phyloP scores from a whole-genome alignment of 2,888 invertebrate genomes.

The Cenopis cana region DNA sequence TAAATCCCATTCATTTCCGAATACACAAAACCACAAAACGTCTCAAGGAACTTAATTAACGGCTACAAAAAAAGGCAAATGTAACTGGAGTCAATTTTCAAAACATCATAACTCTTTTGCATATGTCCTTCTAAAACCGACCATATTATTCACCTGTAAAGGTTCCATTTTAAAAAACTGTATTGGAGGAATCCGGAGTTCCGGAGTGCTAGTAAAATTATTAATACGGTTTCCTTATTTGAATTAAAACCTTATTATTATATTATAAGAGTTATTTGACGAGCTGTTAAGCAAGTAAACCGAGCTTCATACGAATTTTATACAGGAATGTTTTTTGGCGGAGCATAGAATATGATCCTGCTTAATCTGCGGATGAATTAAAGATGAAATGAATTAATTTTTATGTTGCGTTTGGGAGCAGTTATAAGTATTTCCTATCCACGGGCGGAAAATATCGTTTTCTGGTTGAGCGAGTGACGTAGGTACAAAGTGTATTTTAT shows the following conservation, averaged over 20 bases:
- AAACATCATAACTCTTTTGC: not conserved
- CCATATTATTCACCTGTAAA: not conserved
- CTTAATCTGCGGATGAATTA: not conserved
- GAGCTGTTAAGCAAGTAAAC: constrained; percentile 11
- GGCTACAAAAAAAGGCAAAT: constrained; percentile 13
- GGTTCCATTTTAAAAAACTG: not conserved
- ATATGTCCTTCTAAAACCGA: not conserved
- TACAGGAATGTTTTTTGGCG: not conserved
- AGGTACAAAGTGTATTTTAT: too few species aligned
- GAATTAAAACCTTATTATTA: not conserved
- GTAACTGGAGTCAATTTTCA: not conserved
- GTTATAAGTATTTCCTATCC: not conserved
- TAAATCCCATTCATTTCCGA: constrained; percentile 20
- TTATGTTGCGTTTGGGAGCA: too few species aligned
- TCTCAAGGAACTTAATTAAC: constrained; percentile 24
- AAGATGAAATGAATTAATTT: not conserved
- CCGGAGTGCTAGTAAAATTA: constrained; percentile 33
- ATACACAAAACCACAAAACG: constrained; percentile 24
- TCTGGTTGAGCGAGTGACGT: not conserved
- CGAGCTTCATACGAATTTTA: not conserved
- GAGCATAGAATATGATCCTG: not conserved
- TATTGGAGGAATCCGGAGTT: constrained; percentile 33
- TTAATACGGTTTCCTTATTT: not conserved
- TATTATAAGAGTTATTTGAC: not conserved
- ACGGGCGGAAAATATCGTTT: constrained; percentile 7